Evolutionary conservation across 92 coral and sea anemone species (phyloP), one percentile per base, ranked within the genome.

Genomic region (Porites evermanni): DNA sequence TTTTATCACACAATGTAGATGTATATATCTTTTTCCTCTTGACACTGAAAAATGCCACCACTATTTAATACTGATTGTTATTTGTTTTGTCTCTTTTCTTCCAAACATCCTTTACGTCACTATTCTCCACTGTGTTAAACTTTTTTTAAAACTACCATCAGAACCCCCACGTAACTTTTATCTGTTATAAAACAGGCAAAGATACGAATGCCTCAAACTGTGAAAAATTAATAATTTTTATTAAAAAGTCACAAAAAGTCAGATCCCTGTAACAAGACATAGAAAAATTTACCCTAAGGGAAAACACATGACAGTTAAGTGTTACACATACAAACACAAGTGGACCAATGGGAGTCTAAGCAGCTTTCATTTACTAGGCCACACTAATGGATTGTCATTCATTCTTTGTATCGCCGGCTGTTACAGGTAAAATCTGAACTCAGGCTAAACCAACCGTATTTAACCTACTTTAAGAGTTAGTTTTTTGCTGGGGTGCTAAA

Each of bases 281-380:
- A 12, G 44, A n/a, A 72, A 72, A 2, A 71, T 17, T 67, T 67
- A n/a, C 24, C 86, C 38, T 77, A n/a, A 70, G 16, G 78, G 69
- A 71, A 70, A 67, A 79, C 51, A 75, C 19, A 24, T 59, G 69
- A 20, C 67, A 70, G 38, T 19, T 11, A 59, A 4, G 44, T 72
- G 67, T 58, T 16, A 19, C 70, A 59, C 65, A 65, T 17, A 26
- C 5, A 38, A 38, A 38, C 47, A 38, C 47, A 38, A 38, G 47
- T 38, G 47, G 23, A 78, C 79, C 21, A 26, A 32, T 11, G 13
- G 71, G 38, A 17, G 13, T 20, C 73, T 83, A 47, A 83, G 72
- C 87, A 83, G 79, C 87, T 81, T 81, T 81, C 85, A 54, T 70
- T 70, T 64, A 70, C 58, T 17, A 61, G 23, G 85, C 67, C 85